A percentile compares a stretch with the other conserved stretches of the same genome.
These are phyloP conservation scores for Diaperis boleti DNA, from an alignment of 2,888 invertebrate genomes.

Conservation along the genomic window DNA sequence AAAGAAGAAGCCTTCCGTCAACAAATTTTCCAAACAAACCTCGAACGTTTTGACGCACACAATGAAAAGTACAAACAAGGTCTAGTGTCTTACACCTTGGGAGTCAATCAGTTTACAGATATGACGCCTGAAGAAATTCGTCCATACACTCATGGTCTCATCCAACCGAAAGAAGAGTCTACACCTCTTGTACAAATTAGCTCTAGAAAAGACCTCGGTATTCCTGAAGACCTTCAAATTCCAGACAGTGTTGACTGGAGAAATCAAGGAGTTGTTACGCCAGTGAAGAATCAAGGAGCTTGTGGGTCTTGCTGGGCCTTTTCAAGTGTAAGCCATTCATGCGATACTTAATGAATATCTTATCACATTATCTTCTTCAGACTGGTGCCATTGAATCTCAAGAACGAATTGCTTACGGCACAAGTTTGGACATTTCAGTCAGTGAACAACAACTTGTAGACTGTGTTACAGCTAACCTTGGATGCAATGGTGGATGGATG, in stretches of 20 bases:
- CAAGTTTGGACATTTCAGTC: constrained; percentile 12
- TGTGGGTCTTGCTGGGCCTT: constrained; percentile 78
- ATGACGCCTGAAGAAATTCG: constrained; percentile 46
- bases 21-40: constrained; percentile 41
- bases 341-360: not conserved
- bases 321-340: constrained; percentile 41
- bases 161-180: not conserved
- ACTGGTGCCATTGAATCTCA: constrained; percentile 25
- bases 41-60: constrained; percentile 44
- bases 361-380: constrained; percentile 1
- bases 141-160: not conserved
- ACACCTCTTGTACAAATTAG: too few species aligned
- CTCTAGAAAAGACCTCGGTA: not conserved
- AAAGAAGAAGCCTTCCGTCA: constrained; percentile 45
- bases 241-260: constrained; percentile 69
- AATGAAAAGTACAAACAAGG: constrained; percentile 37
- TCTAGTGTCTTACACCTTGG: constrained; percentile 37
- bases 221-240: constrained; percentile 63
- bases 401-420: constrained; percentile 7
- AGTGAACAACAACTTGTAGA: constrained; percentile 30
- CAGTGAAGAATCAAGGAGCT: constrained; percentile 69
- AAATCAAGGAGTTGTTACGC: constrained; percentile 68
- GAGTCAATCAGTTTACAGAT: constrained; percentile 48
- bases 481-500: constrained; percentile 32
- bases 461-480: constrained; percentile 5